Conservation (phyloP, 2,888 invertebrate genomes). For the Orchesellides sinensis region DNA sequence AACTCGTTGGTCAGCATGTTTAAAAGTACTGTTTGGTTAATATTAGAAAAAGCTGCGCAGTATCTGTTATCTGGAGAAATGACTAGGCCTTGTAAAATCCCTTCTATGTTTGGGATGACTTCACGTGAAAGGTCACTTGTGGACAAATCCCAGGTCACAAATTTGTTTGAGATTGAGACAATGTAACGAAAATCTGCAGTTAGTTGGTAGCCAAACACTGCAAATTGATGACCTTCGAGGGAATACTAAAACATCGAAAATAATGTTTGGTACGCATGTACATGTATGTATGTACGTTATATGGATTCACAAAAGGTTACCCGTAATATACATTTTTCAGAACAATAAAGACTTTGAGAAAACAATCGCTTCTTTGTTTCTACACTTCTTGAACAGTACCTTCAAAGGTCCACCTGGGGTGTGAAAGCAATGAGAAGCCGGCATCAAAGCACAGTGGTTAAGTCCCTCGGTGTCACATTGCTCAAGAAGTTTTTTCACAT, state of each 20-base stretch:
- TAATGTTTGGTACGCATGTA: not conserved
- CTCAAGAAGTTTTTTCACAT: constrained; percentile 90
- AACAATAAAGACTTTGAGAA: not conserved
- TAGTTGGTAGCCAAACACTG: constrained; percentile 93
- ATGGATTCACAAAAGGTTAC: not conserved
- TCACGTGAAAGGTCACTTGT: constrained; percentile 97
- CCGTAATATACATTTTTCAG: not conserved
- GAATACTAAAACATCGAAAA: constrained; percentile 84
- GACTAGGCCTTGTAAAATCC: constrained; percentile 96
- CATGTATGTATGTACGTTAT: not conserved
- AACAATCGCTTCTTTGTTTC: constrained; percentile 1
- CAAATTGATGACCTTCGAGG: constrained; percentile 98
- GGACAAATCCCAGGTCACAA: constrained; percentile 97
- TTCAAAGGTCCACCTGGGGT: constrained; percentile 99
- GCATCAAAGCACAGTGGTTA: constrained; percentile 91
- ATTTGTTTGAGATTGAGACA: constrained; percentile 96
- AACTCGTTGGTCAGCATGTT: constrained; percentile 97
- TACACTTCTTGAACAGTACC: constrained; percentile 78
- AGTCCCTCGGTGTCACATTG: constrained; percentile 95
- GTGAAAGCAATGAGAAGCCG: constrained; percentile 96
- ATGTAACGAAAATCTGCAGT: constrained; percentile 95
- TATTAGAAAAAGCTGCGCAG: constrained; percentile 97
- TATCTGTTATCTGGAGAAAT: constrained; percentile 97
- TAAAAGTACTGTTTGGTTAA: constrained; percentile 93
- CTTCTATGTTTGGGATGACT: constrained; percentile 94